phyloP scores from a whole-genome alignment of 2,888 invertebrate species.

The Cepaea hortensis region DNA sequence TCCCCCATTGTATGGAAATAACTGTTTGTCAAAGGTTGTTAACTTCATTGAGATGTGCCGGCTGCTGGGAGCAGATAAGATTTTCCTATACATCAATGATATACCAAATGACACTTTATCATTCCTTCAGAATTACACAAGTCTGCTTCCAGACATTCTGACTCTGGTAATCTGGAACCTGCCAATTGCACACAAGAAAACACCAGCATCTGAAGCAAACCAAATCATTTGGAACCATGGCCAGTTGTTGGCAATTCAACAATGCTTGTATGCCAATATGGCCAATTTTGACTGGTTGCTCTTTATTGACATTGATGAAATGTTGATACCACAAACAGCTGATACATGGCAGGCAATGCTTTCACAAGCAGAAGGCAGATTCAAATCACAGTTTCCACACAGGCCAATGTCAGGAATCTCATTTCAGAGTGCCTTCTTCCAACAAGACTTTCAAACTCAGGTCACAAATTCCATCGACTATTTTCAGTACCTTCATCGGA shows the following conservation, averaged over 20 bases:
- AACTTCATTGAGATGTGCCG: conserved; percentile 72
- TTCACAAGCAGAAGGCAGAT: conserved; percentile 47
- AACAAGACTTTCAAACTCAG: conserved; percentile 54
- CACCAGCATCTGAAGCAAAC: conserved; percentile 31
- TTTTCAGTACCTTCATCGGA: conserved; percentile 62
- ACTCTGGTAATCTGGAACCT: conserved; percentile 68
- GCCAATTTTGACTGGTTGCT: conserved; percentile 64
- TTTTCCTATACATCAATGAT: conserved; percentile 68
- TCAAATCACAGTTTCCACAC: not conserved
- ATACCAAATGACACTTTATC: conserved; percentile 58
- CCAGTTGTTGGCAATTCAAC: conserved; percentile 73
- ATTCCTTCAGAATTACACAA: conserved; percentile 64
- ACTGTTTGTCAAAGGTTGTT: conserved; percentile 65
- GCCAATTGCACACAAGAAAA: conserved; percentile 54
- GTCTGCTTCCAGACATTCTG: conserved; percentile 54
- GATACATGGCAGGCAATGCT: conserved; percentile 58
- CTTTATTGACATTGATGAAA: conserved; percentile 74
- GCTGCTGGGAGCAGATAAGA: conserved; percentile 67
- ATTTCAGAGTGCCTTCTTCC: conserved; percentile 69
- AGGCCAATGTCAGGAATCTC: conserved; percentile 58
- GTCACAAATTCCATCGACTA: conserved; percentile 57
- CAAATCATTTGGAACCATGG: conserved; percentile 73
- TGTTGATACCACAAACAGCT: conserved; percentile 68
- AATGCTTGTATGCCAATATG: conserved; percentile 74
- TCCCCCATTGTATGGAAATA: conserved; percentile 72